A percentile compares a stretch with the other conserved stretches of the same genome.
Conservation (phyloP, 2,888 invertebrate species). For the Mechanitis mazaeus region DNA sequence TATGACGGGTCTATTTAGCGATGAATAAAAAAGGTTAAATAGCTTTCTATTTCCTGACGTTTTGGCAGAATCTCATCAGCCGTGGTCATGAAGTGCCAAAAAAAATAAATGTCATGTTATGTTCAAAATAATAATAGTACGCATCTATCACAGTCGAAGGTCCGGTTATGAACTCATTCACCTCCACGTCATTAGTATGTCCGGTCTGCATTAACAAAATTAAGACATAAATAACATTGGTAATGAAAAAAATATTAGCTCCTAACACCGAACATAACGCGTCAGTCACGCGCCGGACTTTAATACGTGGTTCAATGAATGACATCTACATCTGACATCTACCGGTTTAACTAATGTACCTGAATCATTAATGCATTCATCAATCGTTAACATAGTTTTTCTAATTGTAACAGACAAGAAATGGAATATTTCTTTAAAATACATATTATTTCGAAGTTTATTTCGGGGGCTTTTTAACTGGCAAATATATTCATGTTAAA, state of each 20-base stretch:
- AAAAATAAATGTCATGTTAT: no score
- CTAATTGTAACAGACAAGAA: neutral
- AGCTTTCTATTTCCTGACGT: neutral
- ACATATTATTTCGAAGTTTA: no score
- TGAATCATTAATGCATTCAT: neutral
- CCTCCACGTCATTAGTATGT: constrained; percentile 54
- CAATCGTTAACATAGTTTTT: neutral
- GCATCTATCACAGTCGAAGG: constrained; percentile 11
- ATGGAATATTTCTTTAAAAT: neutral
- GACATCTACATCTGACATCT: constrained; percentile 31
- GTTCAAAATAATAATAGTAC: neutral
- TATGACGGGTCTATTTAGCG: no score
- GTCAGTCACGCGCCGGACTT: constrained; percentile 60
- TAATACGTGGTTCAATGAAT: constrained; percentile 47
- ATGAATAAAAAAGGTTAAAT: no score
- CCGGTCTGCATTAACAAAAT: constrained; percentile 61
- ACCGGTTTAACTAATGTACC: constrained; percentile 18
- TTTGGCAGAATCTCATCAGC: no score
- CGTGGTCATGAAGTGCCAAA: no score
- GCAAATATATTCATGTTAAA: no score
- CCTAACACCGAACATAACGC: constrained; percentile 60
- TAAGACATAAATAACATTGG: constrained; percentile 68
- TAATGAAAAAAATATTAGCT: constrained; percentile 52
- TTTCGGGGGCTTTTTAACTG: no score
- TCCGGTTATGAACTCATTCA: constrained; percentile 48